Conservation (phyloP, 2,888 invertebrate genomes). For the Chaetoderma sp. region DNA sequence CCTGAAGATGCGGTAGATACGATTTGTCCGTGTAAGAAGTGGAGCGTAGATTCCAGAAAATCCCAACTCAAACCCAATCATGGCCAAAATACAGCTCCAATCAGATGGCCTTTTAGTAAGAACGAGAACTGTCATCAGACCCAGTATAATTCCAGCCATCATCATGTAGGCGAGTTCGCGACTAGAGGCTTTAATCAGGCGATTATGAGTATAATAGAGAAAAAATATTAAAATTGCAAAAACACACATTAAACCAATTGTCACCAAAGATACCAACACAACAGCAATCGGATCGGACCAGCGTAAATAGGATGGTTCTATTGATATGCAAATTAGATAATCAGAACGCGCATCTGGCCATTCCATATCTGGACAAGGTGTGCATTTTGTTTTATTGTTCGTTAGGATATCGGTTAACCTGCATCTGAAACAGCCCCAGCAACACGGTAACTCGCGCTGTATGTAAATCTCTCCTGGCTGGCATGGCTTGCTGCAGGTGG, state of each 20-base stretch:
- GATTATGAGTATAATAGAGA: conserved; percentile 24
- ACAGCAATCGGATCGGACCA: conserved; percentile 18
- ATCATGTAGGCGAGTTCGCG: conserved; percentile 53
- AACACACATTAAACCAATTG: conserved; percentile 7
- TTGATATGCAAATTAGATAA: conserved; percentile 10
- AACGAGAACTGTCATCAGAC: conserved; percentile 42
- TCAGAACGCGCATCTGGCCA: too few species aligned
- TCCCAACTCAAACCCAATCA: conserved; percentile 37
- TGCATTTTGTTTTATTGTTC: conserved; percentile 33
- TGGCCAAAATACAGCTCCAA: conserved; percentile 22
- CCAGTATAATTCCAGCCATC: conserved; percentile 45
- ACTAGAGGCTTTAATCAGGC: conserved; percentile 56
- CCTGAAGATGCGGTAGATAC: conserved; percentile 45
- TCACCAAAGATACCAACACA: conserved; percentile 15
- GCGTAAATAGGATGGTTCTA: conserved; percentile 12
- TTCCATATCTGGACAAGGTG: conserved; percentile 26
- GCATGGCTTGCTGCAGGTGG: conserved; percentile 28
- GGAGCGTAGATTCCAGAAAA: conserved; percentile 42
- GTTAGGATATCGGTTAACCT: conserved; percentile 34
- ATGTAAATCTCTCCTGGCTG: conserved; percentile 13
- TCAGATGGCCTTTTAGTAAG: conserved; percentile 42
- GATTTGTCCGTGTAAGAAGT: conserved; percentile 38
- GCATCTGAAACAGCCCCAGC: conserved; percentile 43
- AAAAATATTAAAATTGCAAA: conserved; percentile 15
- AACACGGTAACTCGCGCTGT: conserved; percentile 36